Base-by-base conservation (phyloP, 2,888 invertebrate species). In the Desoria tigrina region DNA sequence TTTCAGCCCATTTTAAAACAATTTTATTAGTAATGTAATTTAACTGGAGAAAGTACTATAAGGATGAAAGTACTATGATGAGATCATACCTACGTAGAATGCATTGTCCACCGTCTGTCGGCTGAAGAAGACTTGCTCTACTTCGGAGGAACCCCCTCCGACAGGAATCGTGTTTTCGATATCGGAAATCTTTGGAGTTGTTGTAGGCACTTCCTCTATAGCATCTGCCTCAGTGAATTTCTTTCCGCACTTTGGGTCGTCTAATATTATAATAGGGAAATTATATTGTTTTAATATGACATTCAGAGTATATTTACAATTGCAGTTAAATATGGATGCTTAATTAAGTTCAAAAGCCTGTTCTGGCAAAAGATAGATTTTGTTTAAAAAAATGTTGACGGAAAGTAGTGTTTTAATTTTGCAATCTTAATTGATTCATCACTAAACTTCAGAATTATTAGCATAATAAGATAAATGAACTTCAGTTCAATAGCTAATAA, bases 221-320 rank as follows among this genome's bases (percentile, higher is more conserved):
- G 49, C 32, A n/a, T 59, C 63, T 2, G 42, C 16, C 16, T 54
- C 65, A 23, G 62, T 24, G 53, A 63, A 65, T 42, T 63, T 63
- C 45, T 63, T 62, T 24, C 74, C 74, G 67, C 74, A 76, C 16
- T 63, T 63, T 21, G 76, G 71, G 32, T 72, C 67, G 57, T 74
- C 76, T 76, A n/a, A 42, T 37, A 26, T 2, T 42, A 18, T 26
- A 56, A 56, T 49, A n/a, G n/a, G n/a, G n/a, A n/a, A n/a, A n/a
- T n/a, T n/a, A n/a, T n/a, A n/a, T 27, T 42, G 32, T 26, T 57
- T 7, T 57, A 63, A 27, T 6, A 49, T 49, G 49, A n/a, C n/a
- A n/a, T n/a, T n/a, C n/a, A n/a, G n/a, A n/a, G n/a, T n/a, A n/a
- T n/a, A n/a, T n/a, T n/a, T n/a, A n/a, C n/a, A n/a, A n/a, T n/a